Evolutionary conservation across 2,113 vertebrate species (phyloP).

Genomic region (Callaeas wilsoni): DNA sequence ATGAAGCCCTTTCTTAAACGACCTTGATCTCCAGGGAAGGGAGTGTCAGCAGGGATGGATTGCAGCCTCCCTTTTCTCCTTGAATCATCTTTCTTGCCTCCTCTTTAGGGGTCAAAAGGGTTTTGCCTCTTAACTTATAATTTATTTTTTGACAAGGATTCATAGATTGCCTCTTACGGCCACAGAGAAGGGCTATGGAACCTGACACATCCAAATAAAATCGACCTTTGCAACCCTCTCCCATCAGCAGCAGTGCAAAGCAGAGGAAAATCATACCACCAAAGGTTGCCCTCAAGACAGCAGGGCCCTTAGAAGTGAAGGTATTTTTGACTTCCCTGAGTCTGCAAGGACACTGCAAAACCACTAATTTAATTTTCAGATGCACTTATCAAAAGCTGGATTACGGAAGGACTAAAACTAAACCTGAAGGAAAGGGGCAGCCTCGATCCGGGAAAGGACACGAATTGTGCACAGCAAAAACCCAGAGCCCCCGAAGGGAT

Average conservation of each 20-base stretch:
- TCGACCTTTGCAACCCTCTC: background rate
- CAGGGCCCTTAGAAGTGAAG: background rate
- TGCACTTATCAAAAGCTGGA: background rate
- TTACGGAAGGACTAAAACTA: background rate
- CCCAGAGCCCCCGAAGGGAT: background rate
- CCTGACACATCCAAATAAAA: background rate
- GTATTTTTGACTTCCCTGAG: background rate
- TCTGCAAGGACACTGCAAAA: background rate
- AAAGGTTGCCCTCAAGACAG: background rate
- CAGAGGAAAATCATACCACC: background rate
- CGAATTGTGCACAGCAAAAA: background rate
- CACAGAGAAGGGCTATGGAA: background rate
- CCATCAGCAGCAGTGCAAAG: background rate
- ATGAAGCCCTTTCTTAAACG: background rate
- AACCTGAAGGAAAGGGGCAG: background rate
- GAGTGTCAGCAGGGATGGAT: background rate
- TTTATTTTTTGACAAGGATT: background rate
- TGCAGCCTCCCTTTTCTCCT: background rate
- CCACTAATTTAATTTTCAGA: background rate
- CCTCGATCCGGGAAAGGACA: background rate
- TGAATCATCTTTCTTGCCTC: background rate
- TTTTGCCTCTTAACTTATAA: background rate
- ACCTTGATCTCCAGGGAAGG: background rate
- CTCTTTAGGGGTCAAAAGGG: background rate
- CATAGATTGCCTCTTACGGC: background rate